Evolutionary conservation across 2,113 vertebrate species (phyloP).

Genomic region (Nerophis lumbriciformis): DNA sequence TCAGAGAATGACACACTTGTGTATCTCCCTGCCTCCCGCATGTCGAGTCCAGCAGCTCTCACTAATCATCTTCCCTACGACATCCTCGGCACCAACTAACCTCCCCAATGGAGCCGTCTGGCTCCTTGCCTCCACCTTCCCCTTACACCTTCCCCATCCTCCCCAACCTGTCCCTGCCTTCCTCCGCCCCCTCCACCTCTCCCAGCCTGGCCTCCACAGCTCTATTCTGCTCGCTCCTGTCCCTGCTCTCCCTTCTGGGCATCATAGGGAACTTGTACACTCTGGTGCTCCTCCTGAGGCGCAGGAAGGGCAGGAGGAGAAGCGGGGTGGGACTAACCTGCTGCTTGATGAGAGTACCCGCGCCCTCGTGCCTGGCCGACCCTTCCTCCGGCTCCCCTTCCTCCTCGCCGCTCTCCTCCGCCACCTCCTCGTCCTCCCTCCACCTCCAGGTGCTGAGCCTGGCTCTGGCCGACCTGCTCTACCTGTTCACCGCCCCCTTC

Average conservation of each 20-base stretch:
- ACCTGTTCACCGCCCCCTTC: constrained; percentile 79
- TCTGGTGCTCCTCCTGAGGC: constrained; percentile 70
- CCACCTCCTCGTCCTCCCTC: constrained; percentile 68
- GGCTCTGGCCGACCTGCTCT: constrained; percentile 78
- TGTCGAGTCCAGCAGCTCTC: not conserved
- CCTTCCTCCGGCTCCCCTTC: constrained; percentile 59
- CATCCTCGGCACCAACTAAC: constrained; percentile 6
- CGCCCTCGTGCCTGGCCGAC: constrained; percentile 55
- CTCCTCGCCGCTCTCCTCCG: constrained; percentile 51
- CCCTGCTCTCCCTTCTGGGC: constrained; percentile 75
- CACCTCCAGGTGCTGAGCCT: constrained; percentile 78
- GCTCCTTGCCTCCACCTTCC: constrained; percentile 54
- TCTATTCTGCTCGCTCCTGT: constrained; percentile 75
- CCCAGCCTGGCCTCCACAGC: constrained; percentile 71
- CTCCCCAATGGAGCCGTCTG: constrained; percentile 62
- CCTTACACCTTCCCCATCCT: constrained; percentile 45
- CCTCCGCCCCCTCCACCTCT: constrained; percentile 61
- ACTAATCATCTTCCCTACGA: not conserved
- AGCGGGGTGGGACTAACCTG: constrained; percentile 33
- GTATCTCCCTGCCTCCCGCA: too few species aligned
- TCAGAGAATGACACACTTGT: too few species aligned
- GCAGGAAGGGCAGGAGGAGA: constrained; percentile 59
- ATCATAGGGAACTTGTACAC: constrained; percentile 81
- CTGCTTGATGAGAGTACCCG: constrained; percentile 46
- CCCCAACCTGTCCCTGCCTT: constrained; percentile 58